Base-by-base conservation (phyloP, 37 sponge, comb jelly and placozoan species). In the Geodia barretti region DNA sequence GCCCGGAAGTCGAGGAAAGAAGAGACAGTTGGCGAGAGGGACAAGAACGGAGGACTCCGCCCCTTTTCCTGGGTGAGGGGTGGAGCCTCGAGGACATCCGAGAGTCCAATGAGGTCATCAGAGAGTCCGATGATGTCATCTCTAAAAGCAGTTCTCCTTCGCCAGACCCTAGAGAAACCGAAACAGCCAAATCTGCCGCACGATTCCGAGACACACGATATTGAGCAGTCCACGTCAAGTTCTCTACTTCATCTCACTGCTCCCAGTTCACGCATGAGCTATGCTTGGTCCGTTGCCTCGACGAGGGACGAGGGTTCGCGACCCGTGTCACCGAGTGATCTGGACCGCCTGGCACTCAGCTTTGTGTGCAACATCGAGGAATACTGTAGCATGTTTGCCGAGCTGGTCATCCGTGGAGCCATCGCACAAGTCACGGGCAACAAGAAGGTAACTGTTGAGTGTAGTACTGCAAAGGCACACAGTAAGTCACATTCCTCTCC, bases 251-350 rank as follows among this genome's bases (percentile, higher is more conserved):
- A 73, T n/a, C 69, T 75, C 30, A 60, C 70, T 26, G 72, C 79
- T 1, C 37, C 60, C 26, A 29, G 66, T 2, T 83, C 84, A 28
- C 78, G 83, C 14, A 75, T 69, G 77, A 79, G 85, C 54, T 83
- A 83, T 29, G 81, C 86, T 32, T 93, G 93, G 93, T 93, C 93
- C 32, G 68, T 69, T 0, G 89, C 93, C 33, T 80, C 89, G 29
- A 93, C 93, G 0, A 72, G 79, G 0, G 90, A 89, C 63, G 86
- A 93, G 39, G 86, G 68, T 23, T 87, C 88, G 17, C 79, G 84
- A 1, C 92, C 92, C 2, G 79, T 84, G 23, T 87, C 92, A 29
- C 92, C 92, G 0, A 79, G 64, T 14, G 88, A 92, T 59, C 75
- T 92, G 39, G 88, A 87, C 64, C 42, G 41, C 9, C 83, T 92